phyloP scores from a whole-genome alignment of 2,113 vertebrate species.

The Engraulis encrasicolus region DNA sequence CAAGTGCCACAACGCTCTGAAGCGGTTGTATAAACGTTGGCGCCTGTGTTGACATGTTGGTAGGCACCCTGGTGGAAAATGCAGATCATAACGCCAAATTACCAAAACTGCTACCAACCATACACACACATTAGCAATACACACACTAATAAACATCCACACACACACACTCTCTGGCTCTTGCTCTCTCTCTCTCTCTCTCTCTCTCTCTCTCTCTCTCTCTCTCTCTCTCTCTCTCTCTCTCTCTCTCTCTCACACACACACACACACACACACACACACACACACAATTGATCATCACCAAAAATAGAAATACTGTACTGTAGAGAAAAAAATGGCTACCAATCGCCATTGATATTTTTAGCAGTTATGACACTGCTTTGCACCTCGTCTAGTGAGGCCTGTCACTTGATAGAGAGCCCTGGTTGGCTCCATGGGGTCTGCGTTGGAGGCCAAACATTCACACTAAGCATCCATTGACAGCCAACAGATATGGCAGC shows the following conservation, averaged over 20 bases:
- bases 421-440: constrained; percentile 38
- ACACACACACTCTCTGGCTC: too few species aligned
- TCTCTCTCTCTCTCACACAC: background rate
- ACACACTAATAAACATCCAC: background rate
- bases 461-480: constrained; percentile 36
- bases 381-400: constrained; percentile 41
- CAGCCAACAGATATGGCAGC: constrained; percentile 65
- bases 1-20: constrained; percentile 98
- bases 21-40: constrained; percentile 94
- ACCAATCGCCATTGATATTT: constrained; percentile 25
- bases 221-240: too few species aligned
- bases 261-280: background rate
- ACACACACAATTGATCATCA: background rate
- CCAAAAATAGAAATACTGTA: background rate
- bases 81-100: constrained; percentile 23
- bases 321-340: too few species aligned
- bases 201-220: too few species aligned
- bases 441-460: constrained; percentile 47
- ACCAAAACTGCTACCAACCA: background rate
- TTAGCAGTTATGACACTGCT: constrained; percentile 36
- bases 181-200: too few species aligned
- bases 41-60: constrained; percentile 90
- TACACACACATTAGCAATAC: background rate
- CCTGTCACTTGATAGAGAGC: constrained; percentile 49
- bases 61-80: constrained; percentile 83